Evolutionary conservation across 2,888 invertebrate species (phyloP), one percentile per base, ranked within the genome.

Genomic region (Polietes domitor): DNA sequence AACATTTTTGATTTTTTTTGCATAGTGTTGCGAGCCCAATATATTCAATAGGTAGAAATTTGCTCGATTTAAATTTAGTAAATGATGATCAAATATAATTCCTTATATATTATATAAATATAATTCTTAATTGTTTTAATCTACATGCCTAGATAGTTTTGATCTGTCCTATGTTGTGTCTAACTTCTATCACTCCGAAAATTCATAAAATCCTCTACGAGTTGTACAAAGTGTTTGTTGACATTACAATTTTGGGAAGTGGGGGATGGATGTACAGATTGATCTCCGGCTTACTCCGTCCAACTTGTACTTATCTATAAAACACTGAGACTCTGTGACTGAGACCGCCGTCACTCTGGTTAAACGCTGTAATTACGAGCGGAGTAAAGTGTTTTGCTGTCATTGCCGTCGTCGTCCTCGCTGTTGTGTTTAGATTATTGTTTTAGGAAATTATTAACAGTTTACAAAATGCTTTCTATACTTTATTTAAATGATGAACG

Each of bases 401-500:
- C n/a, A 12, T 47, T 47, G 41, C 19, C 50, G 17, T 50, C 50
- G 50, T 19, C 50, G 3, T 50, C 9, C 17, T 26, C 24, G 24
- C 24, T 26, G 26, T 21, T 4, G 53, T 58, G 58, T 58, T 58
- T 58, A 58, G 58, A 58, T 58, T 58, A 58, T 58, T 58, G 58
- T 74, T 47, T 55, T 1, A 77, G 70, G 74, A 78, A 81, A 75
- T 78, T 84, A 78, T 81, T 81, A 76, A 84, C 81, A 78, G 78
- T 70, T 81, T 81, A 79, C 72, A 81, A 76, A 81, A 76, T 47
- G 61, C 19, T 78, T 83, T 80, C 55, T 41, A 55, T 65, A 75
- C 28, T 76, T 28, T 37, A 65, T 50, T 21, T 74, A 80, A 81
- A 84, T 81, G 81, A 84, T 73, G 81, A 84, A 84, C 81, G 78